phyloP scores from a whole-genome alignment of 2,113 vertebrate genomes.

The Cacatua alba region DNA sequence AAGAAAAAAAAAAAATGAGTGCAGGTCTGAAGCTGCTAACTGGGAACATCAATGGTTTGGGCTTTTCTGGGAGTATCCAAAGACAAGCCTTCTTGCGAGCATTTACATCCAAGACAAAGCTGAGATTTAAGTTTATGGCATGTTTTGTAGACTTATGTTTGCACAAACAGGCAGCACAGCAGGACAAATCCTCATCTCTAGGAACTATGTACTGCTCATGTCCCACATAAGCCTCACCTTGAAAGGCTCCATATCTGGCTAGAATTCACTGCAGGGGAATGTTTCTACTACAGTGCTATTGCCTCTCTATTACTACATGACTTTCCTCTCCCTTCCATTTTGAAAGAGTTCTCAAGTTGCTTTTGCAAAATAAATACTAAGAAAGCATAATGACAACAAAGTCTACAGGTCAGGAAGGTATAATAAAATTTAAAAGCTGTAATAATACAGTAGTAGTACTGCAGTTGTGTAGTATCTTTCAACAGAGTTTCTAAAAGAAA shows the following conservation, averaged over 20 bases:
- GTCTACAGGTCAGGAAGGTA: background rate
- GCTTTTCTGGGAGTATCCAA: background rate
- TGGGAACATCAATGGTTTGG: background rate
- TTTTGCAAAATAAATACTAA: background rate
- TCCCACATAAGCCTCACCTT: background rate
- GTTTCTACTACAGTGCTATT: background rate
- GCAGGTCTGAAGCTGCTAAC: background rate
- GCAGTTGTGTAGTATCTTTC: background rate
- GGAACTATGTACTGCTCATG: background rate
- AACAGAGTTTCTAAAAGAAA: slow-evolving; percentile 18
- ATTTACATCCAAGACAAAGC: background rate
- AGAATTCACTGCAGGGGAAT: background rate
- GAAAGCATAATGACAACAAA: background rate
- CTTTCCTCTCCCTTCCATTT: background rate
- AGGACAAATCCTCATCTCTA: background rate
- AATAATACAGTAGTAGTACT: background rate
- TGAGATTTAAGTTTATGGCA: background rate
- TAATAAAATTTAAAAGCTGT: background rate
- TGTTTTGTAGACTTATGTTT: background rate
- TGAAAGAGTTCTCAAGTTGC: background rate
- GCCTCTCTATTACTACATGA: background rate
- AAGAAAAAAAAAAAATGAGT: background rate
- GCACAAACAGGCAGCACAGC: background rate
- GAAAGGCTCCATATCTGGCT: background rate
- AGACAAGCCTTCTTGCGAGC: background rate